phyloP scores from a whole-genome alignment of 2,113 vertebrate genomes.

The Chloropsis cyanopogon region DNA sequence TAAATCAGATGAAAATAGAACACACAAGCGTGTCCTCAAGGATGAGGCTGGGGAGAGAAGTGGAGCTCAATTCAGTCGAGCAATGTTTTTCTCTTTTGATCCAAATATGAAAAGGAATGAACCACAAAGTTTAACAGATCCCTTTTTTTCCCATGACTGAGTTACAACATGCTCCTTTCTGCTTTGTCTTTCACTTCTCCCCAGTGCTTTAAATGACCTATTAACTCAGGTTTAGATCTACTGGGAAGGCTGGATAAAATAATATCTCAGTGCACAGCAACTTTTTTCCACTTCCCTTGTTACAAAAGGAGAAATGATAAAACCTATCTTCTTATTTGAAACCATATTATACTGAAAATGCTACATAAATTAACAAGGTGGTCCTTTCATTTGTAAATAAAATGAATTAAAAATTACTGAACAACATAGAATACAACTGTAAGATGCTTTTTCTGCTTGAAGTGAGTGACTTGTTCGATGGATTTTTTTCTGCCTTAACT shows the following conservation, averaged over 20 bases:
- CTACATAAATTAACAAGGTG: background rate
- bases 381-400: background rate
- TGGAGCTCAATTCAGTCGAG: background rate
- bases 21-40: rapidly evolving
- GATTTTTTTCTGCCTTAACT: background rate
- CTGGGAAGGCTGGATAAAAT: background rate
- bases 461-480: background rate
- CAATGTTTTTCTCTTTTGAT: background rate
- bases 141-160: background rate
- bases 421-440: background rate
- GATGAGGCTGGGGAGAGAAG: background rate
- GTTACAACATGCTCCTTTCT: background rate
- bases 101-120: background rate
- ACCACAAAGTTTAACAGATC: background rate
- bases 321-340: background rate
- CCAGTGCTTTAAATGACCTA: background rate
- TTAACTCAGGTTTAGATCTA: background rate
- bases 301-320: background rate
- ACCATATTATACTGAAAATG: background rate
- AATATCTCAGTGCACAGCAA: background rate
- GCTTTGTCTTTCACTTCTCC: background rate
- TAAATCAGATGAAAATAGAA: background rate
- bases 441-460: background rate
- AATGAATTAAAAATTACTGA: background rate
- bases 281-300: background rate